Conservation (phyloP, 2,888 invertebrate species). For the Tupiocoris notatus region DNA sequence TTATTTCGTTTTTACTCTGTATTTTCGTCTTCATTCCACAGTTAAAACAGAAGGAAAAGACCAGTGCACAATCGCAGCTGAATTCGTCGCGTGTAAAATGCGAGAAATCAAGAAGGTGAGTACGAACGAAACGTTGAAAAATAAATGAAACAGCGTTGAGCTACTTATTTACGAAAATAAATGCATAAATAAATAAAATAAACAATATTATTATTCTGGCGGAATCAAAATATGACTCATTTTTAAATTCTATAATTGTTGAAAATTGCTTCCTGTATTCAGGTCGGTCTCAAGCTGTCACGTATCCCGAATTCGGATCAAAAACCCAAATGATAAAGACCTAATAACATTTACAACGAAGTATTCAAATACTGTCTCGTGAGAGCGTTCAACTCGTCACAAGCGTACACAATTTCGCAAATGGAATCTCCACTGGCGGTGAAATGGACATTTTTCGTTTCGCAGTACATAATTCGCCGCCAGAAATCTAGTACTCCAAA, state of each 20-base stretch:
- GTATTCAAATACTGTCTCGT: not conserved
- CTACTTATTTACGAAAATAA: too few species aligned
- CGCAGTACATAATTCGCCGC: too few species aligned
- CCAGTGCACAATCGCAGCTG: not conserved
- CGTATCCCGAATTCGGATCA: not conserved
- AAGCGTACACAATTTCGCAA: not conserved
- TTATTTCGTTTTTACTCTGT: not conserved
- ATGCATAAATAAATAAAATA: not conserved
- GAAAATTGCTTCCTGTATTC: not conserved
- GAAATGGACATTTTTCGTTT: too few species aligned
- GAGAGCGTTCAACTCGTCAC: not conserved
- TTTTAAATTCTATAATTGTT: not conserved
- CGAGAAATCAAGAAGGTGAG: slow-evolving; percentile 7
- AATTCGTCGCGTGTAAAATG: slow-evolving; percentile 5
- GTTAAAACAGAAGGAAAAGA: slow-evolving; percentile 3
- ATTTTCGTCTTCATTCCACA: too few species aligned
- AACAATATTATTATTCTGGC: too few species aligned
- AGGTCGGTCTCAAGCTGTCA: not conserved
- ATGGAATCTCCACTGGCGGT: too few species aligned
- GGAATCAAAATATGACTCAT: too few species aligned
- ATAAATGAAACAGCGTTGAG: not conserved
- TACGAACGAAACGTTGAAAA: too few species aligned
- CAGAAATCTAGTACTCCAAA: too few species aligned
- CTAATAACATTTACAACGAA: not conserved
- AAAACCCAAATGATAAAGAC: not conserved